Base-by-base conservation (phyloP, 2,797 vertebrate genomes). In the Tolypeutes matacus region DNA sequence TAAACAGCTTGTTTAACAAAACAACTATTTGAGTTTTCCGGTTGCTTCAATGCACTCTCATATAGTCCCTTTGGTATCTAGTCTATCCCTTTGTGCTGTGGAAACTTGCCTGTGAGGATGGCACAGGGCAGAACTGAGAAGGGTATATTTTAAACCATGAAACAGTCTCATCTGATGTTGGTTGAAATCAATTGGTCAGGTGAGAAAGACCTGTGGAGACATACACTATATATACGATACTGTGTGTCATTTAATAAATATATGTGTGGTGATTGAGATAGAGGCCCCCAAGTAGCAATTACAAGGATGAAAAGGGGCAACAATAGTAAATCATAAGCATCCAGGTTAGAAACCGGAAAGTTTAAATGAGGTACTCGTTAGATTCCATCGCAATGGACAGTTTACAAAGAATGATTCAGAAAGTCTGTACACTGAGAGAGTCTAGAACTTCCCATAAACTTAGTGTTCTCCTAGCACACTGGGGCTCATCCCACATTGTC, bases 1-100 rank as follows among this genome's bases (percentile, higher is more conserved):
- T 65, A 93, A 53, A 78, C 91, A 85, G 18, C 25, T 29, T 75
- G 25, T 60, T 64, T 64, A 67, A 70, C n/a, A 86, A 69, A 96
- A 73, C 81, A 85, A 75, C 75, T 62, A 84, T 36, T 72, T 36
- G 21, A 7, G 31, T 3, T 92, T 87, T 91, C 17, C 14, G 64
- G 56, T 77, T 69, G 51, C 27, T 81, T 77, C n/a, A 46, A 70
- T 39, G 20, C 0, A 49, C 14, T 46, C 36, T 70, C 18, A 62
- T 12, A 31, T 1, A 8, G 39, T 15, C 13, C 72, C 36, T 69
- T 56, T 31, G 34, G 8, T 53, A 9, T 18, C 7, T 27, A 80
- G 27, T 62, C 34, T 11, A 25, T 3, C 31, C 7, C 23, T 49
- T 12, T 76, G 34, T 7, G 42, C 10, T 53, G 11, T 39, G 42